Evolutionary conservation across 2,113 vertebrate genomes (phyloP).

Genomic region (Odocoileus hemionus): DNA sequence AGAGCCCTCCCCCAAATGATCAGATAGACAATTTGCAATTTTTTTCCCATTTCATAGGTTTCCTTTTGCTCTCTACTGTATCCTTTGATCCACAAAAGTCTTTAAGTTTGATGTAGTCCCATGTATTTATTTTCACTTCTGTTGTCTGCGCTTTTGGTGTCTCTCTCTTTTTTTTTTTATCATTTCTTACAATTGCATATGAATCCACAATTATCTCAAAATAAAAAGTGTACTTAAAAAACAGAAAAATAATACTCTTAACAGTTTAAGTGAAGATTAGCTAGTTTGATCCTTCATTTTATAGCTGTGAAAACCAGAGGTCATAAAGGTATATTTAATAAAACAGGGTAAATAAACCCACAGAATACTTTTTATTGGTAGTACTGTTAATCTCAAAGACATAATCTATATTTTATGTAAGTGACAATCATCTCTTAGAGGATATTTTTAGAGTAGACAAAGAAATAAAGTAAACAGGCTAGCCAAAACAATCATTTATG

Average conservation of each 20-base stretch:
- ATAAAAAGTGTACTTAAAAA: not conserved
- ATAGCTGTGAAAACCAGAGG: not conserved
- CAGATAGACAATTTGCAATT: not conserved
- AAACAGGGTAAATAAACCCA: not conserved
- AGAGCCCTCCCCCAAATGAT: not conserved
- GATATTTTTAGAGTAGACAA: not conserved
- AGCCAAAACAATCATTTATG: not conserved
- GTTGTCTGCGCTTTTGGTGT: not conserved
- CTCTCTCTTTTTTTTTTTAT: not conserved
- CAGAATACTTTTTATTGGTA: not conserved
- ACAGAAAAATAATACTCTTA: constrained; percentile 20
- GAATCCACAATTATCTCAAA: constrained; percentile 2
- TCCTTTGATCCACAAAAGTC: not conserved
- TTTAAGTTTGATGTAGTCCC: not conserved
- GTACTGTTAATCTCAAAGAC: not conserved
- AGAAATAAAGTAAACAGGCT: not conserved
- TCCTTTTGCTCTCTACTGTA: not conserved
- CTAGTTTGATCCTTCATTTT: not conserved
- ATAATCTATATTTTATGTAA: not conserved
- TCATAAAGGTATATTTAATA: constrained; percentile 27
- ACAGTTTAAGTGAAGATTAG: not conserved
- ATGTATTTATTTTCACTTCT: not conserved
- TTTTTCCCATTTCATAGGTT: not conserved
- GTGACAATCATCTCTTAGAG: not conserved
- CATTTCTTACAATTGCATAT: not conserved